Conservation (phyloP, 1,140 invertebrate species). For the Pseudobourletiella spinata region DNA sequence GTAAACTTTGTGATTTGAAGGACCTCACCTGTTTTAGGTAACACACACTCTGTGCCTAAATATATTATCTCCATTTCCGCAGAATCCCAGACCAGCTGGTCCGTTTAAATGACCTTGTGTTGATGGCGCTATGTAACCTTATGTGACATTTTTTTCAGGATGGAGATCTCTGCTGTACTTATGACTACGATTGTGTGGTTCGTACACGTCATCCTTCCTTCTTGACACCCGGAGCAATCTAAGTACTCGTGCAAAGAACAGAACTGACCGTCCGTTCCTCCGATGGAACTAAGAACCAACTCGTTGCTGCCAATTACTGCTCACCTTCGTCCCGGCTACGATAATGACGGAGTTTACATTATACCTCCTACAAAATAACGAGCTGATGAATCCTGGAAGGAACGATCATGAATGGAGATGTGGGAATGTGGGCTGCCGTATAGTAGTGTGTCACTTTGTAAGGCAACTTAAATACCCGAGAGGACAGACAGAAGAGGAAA, state of each 20-base stretch:
- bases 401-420: background rate
- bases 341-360: background rate
- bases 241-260: background rate
- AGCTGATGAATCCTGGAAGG: background rate
- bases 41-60: background rate
- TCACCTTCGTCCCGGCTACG: background rate
- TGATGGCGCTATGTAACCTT: background rate
- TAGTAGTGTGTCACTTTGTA: no score
- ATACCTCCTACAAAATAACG: background rate
- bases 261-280: conserved; percentile 3
- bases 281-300: no score
- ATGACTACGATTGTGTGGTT: conserved; percentile 35
- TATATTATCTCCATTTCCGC: background rate
- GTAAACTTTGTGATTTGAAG: background rate
- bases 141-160: conserved; percentile 14
- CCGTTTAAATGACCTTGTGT: background rate
- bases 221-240: conserved; percentile 26
- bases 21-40: background rate
- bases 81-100: background rate
- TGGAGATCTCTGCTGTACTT: conserved; percentile 35
- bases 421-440: no score
- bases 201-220: conserved; percentile 18
- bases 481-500: no score
- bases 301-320: no score
- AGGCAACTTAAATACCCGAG: no score